Evolutionary conservation across 2,888 invertebrate genomes (phyloP).

Genomic region (Torymus aiolomorphi): DNA sequence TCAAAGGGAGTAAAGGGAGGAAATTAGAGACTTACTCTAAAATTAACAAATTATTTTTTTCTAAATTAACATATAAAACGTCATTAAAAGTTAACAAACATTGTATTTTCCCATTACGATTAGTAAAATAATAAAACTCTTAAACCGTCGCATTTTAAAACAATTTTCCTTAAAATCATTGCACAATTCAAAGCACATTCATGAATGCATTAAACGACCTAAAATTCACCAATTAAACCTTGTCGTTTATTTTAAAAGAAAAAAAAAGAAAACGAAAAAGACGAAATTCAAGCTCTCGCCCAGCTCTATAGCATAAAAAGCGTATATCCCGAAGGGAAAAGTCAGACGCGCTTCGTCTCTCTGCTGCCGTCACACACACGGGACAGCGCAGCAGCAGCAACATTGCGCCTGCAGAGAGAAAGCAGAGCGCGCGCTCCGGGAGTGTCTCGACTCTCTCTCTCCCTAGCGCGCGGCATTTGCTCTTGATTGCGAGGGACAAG

Average conservation of each 20-base stretch:
- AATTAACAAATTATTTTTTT: too few species aligned
- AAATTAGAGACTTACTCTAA: too few species aligned
- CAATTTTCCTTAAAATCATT: too few species aligned
- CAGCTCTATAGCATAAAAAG: slow-evolving; percentile 41
- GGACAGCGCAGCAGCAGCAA: neutral
- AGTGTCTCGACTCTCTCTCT: neutral
- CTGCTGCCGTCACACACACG: neutral
- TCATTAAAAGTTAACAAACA: too few species aligned
- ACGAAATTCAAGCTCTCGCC: neutral
- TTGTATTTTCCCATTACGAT: too few species aligned
- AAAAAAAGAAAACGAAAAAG: neutral
- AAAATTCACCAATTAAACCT: slow-evolving; percentile 44
- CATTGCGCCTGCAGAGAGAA: slow-evolving; percentile 16
- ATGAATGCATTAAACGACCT: neutral
- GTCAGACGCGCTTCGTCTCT: slow-evolving; percentile 9
- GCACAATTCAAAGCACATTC: too few species aligned
- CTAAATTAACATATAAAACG: too few species aligned
- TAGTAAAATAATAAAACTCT: too few species aligned
- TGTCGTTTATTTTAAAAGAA: neutral
- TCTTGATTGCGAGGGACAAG: slow-evolving; percentile 45
- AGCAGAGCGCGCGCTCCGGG: slow-evolving; percentile 12
- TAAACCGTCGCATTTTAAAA: too few species aligned
- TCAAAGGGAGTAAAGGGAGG: too few species aligned
- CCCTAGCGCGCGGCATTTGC: slow-evolving; percentile 12
- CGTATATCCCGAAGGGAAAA: slow-evolving; percentile 49